A percentile compares a stretch with the other conserved stretches of the same genome.
Evolutionary conservation across 2,113 vertebrate species (phyloP).

Genomic region (Sceloporus tristichus): DNA sequence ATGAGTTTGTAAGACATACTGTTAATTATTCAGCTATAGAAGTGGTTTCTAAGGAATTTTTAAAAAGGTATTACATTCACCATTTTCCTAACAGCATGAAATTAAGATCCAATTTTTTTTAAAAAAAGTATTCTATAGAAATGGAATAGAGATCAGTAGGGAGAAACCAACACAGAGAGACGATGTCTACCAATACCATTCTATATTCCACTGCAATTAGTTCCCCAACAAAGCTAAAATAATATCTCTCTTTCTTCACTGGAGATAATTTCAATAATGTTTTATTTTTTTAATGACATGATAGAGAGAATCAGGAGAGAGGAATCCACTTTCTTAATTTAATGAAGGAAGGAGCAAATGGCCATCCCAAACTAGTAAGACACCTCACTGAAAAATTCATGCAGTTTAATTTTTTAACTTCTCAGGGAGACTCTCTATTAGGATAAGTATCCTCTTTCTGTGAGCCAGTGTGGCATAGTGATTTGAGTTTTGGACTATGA

Average conservation of each 20-base stretch:
- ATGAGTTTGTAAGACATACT: conserved; percentile 24
- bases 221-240: neutral
- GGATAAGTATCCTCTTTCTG: too few species aligned
- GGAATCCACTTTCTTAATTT: conserved; percentile 51
- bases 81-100: conserved; percentile 31
- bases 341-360: conserved; percentile 39
- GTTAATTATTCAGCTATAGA: neutral
- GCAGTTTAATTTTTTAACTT: conserved; percentile 39
- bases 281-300: conserved; percentile 51
- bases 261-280: conserved; percentile 60
- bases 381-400: conserved; percentile 30
- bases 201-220: conserved; percentile 17
- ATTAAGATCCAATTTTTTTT: conserved; percentile 21
- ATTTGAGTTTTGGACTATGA: too few species aligned
- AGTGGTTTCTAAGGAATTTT: neutral
- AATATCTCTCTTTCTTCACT: conserved; percentile 36
- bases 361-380: conserved; percentile 15
- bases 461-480: too few species aligned
- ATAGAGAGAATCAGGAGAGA: conserved; percentile 35
- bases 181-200: conserved; percentile 4
- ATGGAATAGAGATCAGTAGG: conserved; percentile 49
- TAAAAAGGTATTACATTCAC: conserved; percentile 13
- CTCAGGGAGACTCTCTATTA: conserved; percentile 4
- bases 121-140: conserved; percentile 4
- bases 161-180: conserved; percentile 40